Evolutionary conservation across 2,113 vertebrate genomes (phyloP).

Genomic region (Sander lucioperca): DNA sequence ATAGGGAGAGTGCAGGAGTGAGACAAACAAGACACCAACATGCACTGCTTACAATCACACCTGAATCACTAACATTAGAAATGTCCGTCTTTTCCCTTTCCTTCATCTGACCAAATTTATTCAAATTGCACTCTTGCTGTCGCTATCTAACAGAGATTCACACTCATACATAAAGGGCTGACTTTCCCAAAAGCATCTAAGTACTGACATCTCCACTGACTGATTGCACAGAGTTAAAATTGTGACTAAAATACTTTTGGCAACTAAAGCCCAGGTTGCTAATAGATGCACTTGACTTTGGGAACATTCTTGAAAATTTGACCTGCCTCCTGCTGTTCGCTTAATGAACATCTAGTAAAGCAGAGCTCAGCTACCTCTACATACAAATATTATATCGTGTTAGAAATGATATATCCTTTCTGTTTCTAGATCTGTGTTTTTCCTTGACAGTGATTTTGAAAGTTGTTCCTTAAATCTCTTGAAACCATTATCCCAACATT

Average conservation of each 20-base stretch:
- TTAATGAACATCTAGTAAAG: slow-evolving; percentile 55
- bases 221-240: slow-evolving; percentile 13
- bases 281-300: slow-evolving; percentile 32
- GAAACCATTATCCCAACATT: background rate
- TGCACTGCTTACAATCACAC: slow-evolving; percentile 59
- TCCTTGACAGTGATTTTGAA: background rate
- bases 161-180: background rate
- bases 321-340: slow-evolving; percentile 41
- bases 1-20: slow-evolving; percentile 53
- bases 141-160: slow-evolving; percentile 12
- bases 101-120: slow-evolving; percentile 15
- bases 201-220: background rate
- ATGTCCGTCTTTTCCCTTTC: slow-evolving; percentile 20
- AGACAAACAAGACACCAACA: slow-evolving; percentile 63
- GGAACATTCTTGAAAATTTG: slow-evolving; percentile 22
- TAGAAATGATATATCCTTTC: background rate
- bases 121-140: background rate
- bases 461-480: background rate
- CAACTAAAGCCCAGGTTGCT: slow-evolving; percentile 10
- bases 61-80: slow-evolving; percentile 32
- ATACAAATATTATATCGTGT: background rate
- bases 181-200: slow-evolving; percentile 29
- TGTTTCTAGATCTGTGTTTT: background rate
- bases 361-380: background rate
- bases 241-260: slow-evolving; percentile 33